Conservation (phyloP, 2,113 vertebrate species). For the Antigone vipio region DNA sequence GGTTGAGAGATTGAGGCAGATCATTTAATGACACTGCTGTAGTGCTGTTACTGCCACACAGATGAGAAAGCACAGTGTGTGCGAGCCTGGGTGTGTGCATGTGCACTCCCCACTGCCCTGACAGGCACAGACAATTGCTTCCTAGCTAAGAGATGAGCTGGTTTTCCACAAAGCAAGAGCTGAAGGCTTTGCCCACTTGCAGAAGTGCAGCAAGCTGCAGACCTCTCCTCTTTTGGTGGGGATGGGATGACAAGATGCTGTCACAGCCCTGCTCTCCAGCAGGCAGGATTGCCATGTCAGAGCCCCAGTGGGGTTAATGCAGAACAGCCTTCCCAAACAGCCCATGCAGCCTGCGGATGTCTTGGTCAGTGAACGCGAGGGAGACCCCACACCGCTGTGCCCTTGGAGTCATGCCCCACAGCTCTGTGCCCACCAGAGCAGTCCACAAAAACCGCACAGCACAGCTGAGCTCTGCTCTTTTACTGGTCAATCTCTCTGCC, state of each 20-base stretch:
- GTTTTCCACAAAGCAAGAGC: background rate
- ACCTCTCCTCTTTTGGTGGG: background rate
- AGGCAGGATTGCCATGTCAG: background rate
- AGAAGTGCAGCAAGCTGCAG: background rate
- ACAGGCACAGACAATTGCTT: background rate
- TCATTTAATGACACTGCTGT: background rate
- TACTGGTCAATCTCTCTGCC: background rate
- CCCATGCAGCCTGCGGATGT: background rate
- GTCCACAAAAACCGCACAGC: background rate
- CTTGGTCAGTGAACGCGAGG: background rate
- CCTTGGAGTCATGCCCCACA: background rate
- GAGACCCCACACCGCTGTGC: background rate
- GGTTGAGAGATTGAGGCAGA: background rate
- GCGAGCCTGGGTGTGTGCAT: background rate
- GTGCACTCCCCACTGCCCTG: background rate
- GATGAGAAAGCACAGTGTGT: too few relatives aligned
- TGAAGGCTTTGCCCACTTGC: background rate
- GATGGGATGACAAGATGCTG: background rate
- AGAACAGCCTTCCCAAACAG: background rate
- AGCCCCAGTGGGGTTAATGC: background rate
- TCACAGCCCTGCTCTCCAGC: background rate
- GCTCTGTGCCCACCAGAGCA: background rate
- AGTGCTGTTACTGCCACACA: background rate
- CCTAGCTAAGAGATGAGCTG: background rate
- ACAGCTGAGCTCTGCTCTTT: background rate